These are phyloP conservation scores for Phylloscopus collybita DNA, from an alignment of 2,797 vertebrate species.

Conservation along the genomic window DNA sequence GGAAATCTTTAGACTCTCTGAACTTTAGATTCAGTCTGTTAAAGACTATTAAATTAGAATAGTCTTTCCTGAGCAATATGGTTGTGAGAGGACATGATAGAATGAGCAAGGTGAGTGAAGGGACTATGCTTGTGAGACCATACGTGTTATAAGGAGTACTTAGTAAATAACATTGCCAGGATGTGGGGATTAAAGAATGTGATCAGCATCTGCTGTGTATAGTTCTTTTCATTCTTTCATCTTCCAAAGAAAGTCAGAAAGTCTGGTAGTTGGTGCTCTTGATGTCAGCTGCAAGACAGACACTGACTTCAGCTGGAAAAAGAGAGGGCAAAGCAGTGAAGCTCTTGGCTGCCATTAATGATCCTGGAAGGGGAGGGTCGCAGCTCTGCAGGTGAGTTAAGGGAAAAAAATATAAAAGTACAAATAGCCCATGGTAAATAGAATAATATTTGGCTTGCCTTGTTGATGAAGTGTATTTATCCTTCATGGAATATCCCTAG, in stretches of 20 bases:
- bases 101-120: neutral
- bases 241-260: neutral
- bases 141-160: neutral
- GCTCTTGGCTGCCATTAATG: neutral
- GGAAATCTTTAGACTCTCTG: neutral
- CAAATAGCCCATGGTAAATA: neutral
- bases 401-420: neutral
- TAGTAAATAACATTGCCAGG: neutral
- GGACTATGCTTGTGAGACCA: neutral
- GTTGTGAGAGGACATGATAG: neutral
- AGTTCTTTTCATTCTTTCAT: neutral
- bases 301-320: neutral
- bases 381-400: neutral
- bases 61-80: neutral
- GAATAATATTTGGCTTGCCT: slow-evolving; percentile 32
- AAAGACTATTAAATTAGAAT: neutral
- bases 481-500: neutral
- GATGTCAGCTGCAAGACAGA: neutral
- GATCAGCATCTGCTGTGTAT: neutral
- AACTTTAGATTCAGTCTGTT: neutral
- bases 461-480: neutral
- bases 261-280: neutral
- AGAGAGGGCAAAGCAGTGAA: neutral
- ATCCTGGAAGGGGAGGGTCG: neutral
- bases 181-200: neutral